Conservation (phyloP, 2,113 vertebrate genomes). For the Callipepla squamata region DNA sequence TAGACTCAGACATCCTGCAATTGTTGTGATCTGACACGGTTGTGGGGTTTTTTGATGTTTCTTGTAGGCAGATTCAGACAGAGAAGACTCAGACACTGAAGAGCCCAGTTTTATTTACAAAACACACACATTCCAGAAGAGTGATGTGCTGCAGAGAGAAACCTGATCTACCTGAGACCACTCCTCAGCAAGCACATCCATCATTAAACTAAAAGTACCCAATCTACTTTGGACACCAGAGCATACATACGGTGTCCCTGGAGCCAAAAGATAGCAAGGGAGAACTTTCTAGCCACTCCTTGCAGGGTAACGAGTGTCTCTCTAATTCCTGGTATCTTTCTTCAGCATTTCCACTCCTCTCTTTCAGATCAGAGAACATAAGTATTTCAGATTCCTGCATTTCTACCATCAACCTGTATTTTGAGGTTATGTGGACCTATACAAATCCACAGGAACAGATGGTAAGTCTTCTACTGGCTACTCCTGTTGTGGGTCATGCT, state of each 20-base stretch:
- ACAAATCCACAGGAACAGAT: neutral
- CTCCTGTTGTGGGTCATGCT: neutral
- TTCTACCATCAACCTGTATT: neutral
- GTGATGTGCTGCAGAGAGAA: neutral
- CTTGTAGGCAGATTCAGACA: neutral
- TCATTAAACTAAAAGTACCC: conserved; percentile 46
- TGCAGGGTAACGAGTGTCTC: neutral
- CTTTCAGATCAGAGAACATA: neutral
- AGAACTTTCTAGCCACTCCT: neutral
- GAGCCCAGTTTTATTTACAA: neutral
- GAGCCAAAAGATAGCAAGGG: neutral
- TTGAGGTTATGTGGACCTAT: neutral
- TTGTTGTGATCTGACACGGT: neutral
- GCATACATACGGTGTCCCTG: neutral
- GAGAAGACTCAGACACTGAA: neutral
- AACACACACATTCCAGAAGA: neutral
- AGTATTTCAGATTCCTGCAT: neutral
- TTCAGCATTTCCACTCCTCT: neutral
- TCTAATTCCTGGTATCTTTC: neutral
- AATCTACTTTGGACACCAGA: conserved; percentile 7
- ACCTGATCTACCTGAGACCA: neutral
- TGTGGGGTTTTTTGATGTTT: neutral
- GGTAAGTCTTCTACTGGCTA: neutral
- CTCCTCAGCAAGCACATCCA: neutral
- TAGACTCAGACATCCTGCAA: neutral